phyloP scores from a whole-genome alignment of 2,797 vertebrate species.

The Premnoplex brunnescens region DNA sequence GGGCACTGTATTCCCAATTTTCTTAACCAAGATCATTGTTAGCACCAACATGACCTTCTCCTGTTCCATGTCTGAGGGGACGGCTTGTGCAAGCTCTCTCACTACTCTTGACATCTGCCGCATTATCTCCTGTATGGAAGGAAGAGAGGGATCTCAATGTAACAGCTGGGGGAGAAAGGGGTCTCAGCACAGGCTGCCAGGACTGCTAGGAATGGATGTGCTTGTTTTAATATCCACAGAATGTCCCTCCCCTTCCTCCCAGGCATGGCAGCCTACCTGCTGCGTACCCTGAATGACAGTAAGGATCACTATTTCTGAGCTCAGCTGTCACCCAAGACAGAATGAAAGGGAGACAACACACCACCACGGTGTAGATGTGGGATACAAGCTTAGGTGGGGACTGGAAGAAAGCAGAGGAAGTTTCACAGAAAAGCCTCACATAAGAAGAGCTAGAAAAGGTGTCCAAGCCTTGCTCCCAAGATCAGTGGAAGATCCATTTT shows the following conservation, averaged over 20 bases:
- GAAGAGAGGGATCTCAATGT: background rate
- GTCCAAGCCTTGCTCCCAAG: background rate
- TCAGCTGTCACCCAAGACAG: background rate
- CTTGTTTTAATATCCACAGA: background rate
- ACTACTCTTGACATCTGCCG: constrained; percentile 68
- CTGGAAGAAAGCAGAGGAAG: background rate
- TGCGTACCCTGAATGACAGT: background rate
- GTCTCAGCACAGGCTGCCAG: background rate
- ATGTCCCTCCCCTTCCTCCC: background rate
- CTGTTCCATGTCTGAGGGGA: constrained; percentile 65
- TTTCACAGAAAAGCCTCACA: background rate
- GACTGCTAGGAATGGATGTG: background rate
- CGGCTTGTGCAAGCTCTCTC: constrained; percentile 7
- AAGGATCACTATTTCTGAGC: background rate
- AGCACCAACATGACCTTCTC: constrained; percentile 81
- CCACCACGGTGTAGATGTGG: background rate
- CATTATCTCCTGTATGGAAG: constrained; percentile 71
- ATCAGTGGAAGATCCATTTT: background rate
- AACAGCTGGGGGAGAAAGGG: background rate
- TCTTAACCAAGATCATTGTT: constrained; percentile 83
- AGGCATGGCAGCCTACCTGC: background rate
- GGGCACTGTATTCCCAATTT: constrained; percentile 78
- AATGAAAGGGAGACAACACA: background rate
- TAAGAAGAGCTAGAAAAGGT: background rate
- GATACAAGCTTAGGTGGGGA: background rate